Evolutionary conservation across 2,797 vertebrate genomes (phyloP).

Genomic region (Clarias platycephalus): DNA sequence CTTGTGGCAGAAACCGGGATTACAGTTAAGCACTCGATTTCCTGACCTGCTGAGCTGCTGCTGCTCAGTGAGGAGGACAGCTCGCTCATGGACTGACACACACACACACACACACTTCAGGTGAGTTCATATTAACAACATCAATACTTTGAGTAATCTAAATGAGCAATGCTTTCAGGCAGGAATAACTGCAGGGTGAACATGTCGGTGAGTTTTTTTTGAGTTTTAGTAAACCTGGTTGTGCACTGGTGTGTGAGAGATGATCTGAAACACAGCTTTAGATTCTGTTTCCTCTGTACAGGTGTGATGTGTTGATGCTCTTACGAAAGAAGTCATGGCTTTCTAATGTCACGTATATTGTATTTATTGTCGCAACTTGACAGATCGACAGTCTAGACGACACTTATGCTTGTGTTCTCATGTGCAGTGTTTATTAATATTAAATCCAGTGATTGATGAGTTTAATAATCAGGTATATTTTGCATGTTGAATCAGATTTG

Average conservation of each 20-base stretch:
- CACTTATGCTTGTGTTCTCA: neutral
- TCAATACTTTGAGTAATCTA: neutral
- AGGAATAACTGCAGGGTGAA: neutral
- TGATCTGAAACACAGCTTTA: neutral
- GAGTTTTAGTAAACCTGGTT: neutral
- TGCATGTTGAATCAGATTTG: constrained; percentile 16
- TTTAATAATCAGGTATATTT: constrained; percentile 9
- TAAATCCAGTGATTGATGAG: neutral
- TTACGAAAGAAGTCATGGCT: neutral
- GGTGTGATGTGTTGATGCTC: neutral
- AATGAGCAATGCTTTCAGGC: neutral
- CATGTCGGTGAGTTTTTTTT: neutral
- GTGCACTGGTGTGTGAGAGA: neutral
- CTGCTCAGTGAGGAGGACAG: constrained; percentile 42
- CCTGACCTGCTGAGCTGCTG: constrained; percentile 32
- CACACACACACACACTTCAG: constrained; percentile 14
- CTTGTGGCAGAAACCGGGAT: constrained; percentile 19
- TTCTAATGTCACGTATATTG: neutral
- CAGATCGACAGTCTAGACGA: neutral
- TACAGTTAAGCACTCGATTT: constrained; percentile 9
- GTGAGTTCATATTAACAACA: constrained; percentile 42
- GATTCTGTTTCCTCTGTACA: neutral
- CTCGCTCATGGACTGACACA: constrained; percentile 50
- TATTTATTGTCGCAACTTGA: neutral
- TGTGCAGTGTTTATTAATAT: neutral